Conservation (phyloP, 2,113 vertebrate species). For the Erinaceus europaeus region DNA sequence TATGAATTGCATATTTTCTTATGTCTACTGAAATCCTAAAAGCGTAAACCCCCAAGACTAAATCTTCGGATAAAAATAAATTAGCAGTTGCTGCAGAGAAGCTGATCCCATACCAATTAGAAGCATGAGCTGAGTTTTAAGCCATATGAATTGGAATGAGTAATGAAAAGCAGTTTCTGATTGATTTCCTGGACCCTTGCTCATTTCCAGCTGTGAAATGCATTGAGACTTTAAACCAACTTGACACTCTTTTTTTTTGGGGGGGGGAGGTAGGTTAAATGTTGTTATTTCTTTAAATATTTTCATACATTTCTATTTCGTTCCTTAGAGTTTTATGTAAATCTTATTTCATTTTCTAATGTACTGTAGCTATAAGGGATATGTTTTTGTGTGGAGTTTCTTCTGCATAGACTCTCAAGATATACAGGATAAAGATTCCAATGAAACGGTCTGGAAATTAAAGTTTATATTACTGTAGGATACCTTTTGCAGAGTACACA, state of each 20-base stretch:
- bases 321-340: background rate
- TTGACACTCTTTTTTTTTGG: background rate
- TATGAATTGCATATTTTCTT: background rate
- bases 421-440: background rate
- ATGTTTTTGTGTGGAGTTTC: background rate
- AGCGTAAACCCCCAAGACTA: background rate
- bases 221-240: background rate
- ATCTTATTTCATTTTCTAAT: background rate
- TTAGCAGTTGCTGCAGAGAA: slow-evolving; percentile 23
- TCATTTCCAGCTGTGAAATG: background rate
- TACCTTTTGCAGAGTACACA: background rate
- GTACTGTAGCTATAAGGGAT: background rate
- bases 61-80: slow-evolving; percentile 30
- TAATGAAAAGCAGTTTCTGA: background rate
- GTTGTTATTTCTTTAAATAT: background rate
- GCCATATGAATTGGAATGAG: background rate
- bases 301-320: background rate
- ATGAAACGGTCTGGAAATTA: background rate
- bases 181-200: background rate
- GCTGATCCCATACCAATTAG: slow-evolving; percentile 8
- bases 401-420: background rate
- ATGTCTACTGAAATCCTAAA: background rate
- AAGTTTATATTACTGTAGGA: background rate
- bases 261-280: background rate
- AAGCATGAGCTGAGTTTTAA: background rate